Base-by-base conservation (phyloP, 1,140 invertebrate genomes). In the Zophobas morio region DNA sequence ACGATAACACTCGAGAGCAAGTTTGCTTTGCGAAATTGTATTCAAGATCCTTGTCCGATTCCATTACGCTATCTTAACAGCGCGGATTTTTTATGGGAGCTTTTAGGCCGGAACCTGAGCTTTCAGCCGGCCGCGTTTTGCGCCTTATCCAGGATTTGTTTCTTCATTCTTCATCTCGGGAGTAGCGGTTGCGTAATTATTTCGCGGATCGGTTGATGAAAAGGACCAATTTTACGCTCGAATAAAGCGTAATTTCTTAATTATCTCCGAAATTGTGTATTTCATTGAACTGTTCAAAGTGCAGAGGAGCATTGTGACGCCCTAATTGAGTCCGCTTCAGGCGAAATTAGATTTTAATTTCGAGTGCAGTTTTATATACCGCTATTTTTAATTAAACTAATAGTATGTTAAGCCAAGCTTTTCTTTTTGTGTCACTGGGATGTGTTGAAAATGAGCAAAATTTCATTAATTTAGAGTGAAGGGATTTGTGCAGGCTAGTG, bases 261-360 rank as follows among this genome's bases (percentile, higher is more conserved):
- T 66, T 66, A 40, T 40, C 60, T 66, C 1, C 5, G 42, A 66
- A 66, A 40, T 66, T 33, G 60, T 66, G 35, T 66, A 66, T 66
- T 66, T 42, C 35, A 66, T 42, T 66, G 60, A 66, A 66, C 39
- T 4, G 3, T 20, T 42, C n/a, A 63, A 66, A 46, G 39, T 66
- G 60, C 39, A 66, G 3, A 42, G 39, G 6, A 42, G 37, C 39
- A 42, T 42, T 66, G 60, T 66, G 37, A 6, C 33, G 8, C 35
- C 39, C 42, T 66, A 66, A 66, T 66, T 66, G 60, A 66, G 60
- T 66, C 20, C 37, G 39, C 39, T 66, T 66, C 6, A 20, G 33
- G 60, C n/a, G 39, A 66, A 66, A 66, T 66, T 66, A 42, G 39
- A 66, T 66, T 66, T 66, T 66, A 66, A 66, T 66, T 66, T 42